phyloP scores from a whole-genome alignment of 2,797 vertebrate genomes.

The Setipinna tenuifilis region DNA sequence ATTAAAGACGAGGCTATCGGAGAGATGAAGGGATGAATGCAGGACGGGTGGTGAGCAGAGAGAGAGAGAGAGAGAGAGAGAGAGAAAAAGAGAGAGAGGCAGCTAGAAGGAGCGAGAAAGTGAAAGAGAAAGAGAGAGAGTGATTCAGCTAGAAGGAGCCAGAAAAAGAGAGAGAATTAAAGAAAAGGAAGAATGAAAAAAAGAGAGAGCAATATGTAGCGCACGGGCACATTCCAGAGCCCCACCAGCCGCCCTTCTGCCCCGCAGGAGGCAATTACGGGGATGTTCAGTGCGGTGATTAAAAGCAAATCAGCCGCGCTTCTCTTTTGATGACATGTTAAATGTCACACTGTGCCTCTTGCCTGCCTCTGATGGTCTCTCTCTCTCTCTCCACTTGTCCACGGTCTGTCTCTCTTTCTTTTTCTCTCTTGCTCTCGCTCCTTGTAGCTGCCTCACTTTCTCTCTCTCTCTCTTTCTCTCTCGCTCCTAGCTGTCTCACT shows the following conservation, averaged over 20 bases:
- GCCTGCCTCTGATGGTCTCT: slow-evolving; percentile 36
- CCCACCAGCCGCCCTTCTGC: neutral
- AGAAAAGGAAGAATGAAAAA: slow-evolving; percentile 21
- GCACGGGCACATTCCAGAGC: neutral
- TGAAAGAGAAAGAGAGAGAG: slow-evolving; percentile 20
- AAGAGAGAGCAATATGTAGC: neutral
- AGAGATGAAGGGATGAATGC: slow-evolving; percentile 8
- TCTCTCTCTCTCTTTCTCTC: neutral
- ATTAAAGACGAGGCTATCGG: slow-evolving; percentile 20
- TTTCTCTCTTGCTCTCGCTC: neutral
- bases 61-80: neutral
- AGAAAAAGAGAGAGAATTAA: slow-evolving; percentile 28
- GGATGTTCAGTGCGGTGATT: slow-evolving; percentile 53
- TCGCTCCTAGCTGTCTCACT: neutral
- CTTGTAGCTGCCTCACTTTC: neutral
- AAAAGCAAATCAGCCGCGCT: slow-evolving; percentile 50
- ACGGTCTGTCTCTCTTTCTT: neutral
- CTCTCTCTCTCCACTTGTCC: slow-evolving; percentile 24
- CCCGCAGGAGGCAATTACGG: slow-evolving; percentile 48
- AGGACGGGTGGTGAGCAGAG: neutral
- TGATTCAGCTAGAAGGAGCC: too few species aligned
- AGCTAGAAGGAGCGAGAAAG: neutral
- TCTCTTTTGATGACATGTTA: slow-evolving; percentile 45
- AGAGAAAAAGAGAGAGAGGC: slow-evolving; percentile 8
- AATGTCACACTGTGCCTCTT: slow-evolving; percentile 43